These are phyloP conservation scores for Melieria omissa DNA, from an alignment of 2,888 invertebrate genomes.

Conservation along the genomic window DNA sequence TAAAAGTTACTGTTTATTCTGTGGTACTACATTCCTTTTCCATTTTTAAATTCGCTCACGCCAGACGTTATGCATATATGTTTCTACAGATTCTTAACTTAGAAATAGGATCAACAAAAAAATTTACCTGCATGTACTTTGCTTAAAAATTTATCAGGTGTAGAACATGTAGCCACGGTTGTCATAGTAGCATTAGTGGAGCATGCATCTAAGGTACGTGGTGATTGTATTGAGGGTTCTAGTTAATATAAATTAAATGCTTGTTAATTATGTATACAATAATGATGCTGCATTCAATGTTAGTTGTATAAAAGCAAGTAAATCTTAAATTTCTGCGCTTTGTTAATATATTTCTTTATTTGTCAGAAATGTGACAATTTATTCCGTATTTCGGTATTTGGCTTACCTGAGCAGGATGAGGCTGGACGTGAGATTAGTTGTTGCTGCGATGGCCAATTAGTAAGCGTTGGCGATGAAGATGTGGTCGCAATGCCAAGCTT, in stretches of 20 bases:
- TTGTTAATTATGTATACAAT: too few species aligned
- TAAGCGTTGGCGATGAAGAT: conserved; percentile 49
- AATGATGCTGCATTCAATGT: too few species aligned
- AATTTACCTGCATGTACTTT: conserved; percentile 46
- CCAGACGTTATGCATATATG: too few species aligned
- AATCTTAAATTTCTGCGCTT: too few species aligned
- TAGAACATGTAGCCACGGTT: conserved; percentile 46
- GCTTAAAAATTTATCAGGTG: conserved; percentile 45
- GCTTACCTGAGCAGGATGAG: conserved; percentile 62
- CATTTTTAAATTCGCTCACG: background rate
- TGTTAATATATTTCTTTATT: too few species aligned
- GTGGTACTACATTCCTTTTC: background rate
- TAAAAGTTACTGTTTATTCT: too few species aligned
- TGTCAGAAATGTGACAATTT: too few species aligned
- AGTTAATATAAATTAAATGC: background rate
- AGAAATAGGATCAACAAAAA: too few species aligned
- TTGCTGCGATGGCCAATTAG: conserved; percentile 42
- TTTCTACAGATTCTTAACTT: too few species aligned
- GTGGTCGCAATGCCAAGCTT: conserved; percentile 49
- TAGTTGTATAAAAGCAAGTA: too few species aligned
- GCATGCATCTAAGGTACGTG: conserved; percentile 55
- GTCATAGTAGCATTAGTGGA: conserved; percentile 53
- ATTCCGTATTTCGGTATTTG: too few species aligned
- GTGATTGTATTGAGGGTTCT: conserved; percentile 59
- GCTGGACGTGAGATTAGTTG: conserved; percentile 48